A percentile compares a stretch with the other conserved stretches of the same genome.
These are phyloP conservation scores for Calypte anna DNA, from an alignment of 2,113 vertebrate genomes.

Conservation along the genomic window DNA sequence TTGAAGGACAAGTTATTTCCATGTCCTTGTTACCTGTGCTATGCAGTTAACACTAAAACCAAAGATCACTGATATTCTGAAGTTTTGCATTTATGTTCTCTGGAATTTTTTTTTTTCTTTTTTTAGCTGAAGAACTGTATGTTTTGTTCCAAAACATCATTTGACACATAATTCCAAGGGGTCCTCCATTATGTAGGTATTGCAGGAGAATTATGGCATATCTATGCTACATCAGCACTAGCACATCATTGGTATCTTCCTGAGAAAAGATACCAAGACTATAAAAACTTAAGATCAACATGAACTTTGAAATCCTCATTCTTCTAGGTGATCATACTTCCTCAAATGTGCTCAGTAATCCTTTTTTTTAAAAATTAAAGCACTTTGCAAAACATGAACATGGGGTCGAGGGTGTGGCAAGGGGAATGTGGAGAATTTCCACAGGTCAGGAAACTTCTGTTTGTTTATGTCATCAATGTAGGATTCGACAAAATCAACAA, in stretches of 20 bases:
- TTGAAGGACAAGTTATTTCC: neutral
- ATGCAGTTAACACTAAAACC: neutral
- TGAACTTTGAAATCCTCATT: constrained; percentile 61
- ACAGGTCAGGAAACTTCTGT: constrained; percentile 37
- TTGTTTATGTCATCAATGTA: constrained; percentile 17
- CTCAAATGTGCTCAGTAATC: neutral
- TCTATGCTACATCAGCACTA: constrained; percentile 10
- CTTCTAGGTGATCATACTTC: constrained; percentile 17
- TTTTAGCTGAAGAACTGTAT: neutral
- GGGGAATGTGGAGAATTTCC: constrained; percentile 37
- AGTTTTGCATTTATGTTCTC: neutral
- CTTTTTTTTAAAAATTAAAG: constrained; percentile 47
- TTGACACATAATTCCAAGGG: neutral
- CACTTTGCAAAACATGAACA: constrained; percentile 53
- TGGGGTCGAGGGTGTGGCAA: constrained; percentile 44
- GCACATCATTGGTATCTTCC: constrained; percentile 48
- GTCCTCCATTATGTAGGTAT: neutral
- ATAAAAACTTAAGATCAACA: constrained; percentile 62
- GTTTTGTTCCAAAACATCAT: constrained; percentile 25
- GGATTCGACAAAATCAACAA: constrained; percentile 6
- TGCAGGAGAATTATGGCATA: neutral
- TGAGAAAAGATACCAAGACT: constrained; percentile 51
- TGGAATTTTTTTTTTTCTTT: neutral
- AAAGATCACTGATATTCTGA: neutral
- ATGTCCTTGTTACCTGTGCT: neutral